Base-by-base conservation (phyloP, 1,140 invertebrate genomes). In the Cepaea nemoralis region DNA sequence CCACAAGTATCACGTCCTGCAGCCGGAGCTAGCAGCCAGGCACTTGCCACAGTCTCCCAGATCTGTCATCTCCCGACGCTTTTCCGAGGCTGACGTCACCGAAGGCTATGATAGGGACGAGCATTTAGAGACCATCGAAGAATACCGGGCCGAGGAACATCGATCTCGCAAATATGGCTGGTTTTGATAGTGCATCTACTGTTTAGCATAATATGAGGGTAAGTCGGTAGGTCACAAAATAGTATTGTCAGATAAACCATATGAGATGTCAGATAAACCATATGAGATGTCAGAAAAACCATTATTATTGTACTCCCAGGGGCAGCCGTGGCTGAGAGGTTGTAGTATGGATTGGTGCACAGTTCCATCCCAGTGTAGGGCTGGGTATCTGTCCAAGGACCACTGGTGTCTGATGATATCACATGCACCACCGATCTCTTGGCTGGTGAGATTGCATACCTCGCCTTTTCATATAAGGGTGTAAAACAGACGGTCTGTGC, bases 91-190 rank as follows among this genome's bases (percentile, higher is more conserved):
- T 1, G 89, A 90, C 70, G 82, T 87, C 31, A 63, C 83, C 14
- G 90, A 91, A 75, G 90, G 89, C 19, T 90, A 88, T 80, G 90
- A 91, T 63, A 82, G 89, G 42, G 87, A 89, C 67, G 82, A 85
- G 33, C 88, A 89, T 37, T 55, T 86, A 45, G 90, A 90, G 80
- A 89, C 87, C 14, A 88, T 89, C 59, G 85, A 87, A 50, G 85
- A 89, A 48, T 90, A 89, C 80, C 86, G 84, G 71, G 83, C 88
- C 67, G 87, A 90, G 63, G 88, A 89, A 12, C 82, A 87, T 70
- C 85, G 85, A 27, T 63, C 79, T 2, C 85, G 81, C 31, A 77
- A 80, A 80, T 86, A 87, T 81, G 90, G 90, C 80, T 91, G 90
- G 90, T 88, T 87, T 83, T 89, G 73, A 84, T 45, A 40, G 5